Percentiles rank a stretch among this genome's conserved stretches.
Conservation (phyloP, 2,113 vertebrate species). For the Zeus faber region DNA sequence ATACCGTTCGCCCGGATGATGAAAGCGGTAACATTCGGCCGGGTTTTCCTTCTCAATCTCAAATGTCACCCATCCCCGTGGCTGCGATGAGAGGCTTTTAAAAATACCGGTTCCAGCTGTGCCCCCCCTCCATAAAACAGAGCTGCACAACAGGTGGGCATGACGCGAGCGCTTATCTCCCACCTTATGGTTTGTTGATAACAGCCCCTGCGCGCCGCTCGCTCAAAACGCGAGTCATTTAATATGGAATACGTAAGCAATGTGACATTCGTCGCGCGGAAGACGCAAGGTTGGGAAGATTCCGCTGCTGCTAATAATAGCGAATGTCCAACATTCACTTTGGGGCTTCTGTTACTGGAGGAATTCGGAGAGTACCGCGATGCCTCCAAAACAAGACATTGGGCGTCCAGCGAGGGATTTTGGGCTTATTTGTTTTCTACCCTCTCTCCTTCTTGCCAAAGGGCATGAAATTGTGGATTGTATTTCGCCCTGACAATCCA, state of each 20-base stretch:
- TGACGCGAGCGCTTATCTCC: conserved; percentile 76
- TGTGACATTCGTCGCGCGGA: conserved; percentile 76
- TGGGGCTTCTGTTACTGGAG: conserved; percentile 76
- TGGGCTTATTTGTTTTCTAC: conserved; percentile 62
- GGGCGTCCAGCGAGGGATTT: conserved; percentile 59
- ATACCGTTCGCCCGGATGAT: too few relatives aligned
- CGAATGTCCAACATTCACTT: conserved; percentile 65
- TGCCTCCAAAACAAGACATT: conserved; percentile 70
- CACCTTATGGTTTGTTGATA: conserved; percentile 78
- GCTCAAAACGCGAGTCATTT: conserved; percentile 77
- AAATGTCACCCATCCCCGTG: conserved; percentile 19
- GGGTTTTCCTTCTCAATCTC: conserved; percentile 39
- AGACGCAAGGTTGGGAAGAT: conserved; percentile 75
- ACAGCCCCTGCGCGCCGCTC: conserved; percentile 62
- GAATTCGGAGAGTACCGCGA: conserved; percentile 65
- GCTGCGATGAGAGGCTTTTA: conserved; percentile 54
- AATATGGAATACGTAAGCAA: conserved; percentile 80
- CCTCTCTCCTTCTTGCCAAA: conserved; percentile 41
- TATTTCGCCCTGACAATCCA: conserved; percentile 65
- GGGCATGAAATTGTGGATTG: conserved; percentile 63
- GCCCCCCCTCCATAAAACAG: conserved; percentile 72
- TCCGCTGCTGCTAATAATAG: conserved; percentile 75
- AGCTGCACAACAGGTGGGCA: conserved; percentile 75
- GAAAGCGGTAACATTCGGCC: neutral
- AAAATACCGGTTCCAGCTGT: conserved; percentile 76